phyloP scores from a whole-genome alignment of 2,113 vertebrate species.

The Colinus virginianus region DNA sequence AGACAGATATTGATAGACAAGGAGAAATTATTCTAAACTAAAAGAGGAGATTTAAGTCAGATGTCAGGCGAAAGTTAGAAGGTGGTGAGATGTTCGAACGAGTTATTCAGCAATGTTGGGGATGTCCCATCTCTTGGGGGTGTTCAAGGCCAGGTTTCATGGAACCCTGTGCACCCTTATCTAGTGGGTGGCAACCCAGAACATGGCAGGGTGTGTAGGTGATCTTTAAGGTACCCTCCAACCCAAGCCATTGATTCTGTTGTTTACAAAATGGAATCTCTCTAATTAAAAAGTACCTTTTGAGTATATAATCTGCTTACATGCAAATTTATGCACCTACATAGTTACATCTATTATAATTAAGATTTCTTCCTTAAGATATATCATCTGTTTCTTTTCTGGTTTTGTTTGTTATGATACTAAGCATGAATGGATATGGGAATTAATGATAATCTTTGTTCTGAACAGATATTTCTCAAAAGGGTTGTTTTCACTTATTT shows the following conservation, averaged over 20 bases:
- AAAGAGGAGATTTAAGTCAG: not conserved
- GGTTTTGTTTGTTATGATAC: not conserved
- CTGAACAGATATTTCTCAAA: not conserved
- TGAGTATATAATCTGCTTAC: not conserved
- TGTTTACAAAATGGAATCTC: not conserved
- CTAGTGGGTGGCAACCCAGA: too few species aligned
- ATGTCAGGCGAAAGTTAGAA: not conserved
- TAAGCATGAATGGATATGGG: not conserved
- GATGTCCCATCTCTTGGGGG: not conserved
- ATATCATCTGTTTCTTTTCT: not conserved
- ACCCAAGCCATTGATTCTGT: not conserved
- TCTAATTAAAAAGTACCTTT: not conserved
- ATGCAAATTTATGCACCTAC: not conserved
- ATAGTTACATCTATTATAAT: not conserved
- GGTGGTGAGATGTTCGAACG: not conserved
- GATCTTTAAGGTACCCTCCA: not conserved
- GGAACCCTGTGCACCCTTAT: too few species aligned
- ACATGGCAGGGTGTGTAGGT: not conserved
- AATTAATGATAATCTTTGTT: not conserved
- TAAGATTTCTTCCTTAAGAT: not conserved
- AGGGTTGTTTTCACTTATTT: not conserved
- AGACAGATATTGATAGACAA: not conserved
- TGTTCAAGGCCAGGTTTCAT: not conserved
- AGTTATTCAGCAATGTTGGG: not conserved
- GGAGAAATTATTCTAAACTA: not conserved